A percentile compares a stretch with the other conserved stretches of the same genome.
phyloP scores from a whole-genome alignment of 2,888 invertebrate genomes.

The Erpobdella octoculata region DNA sequence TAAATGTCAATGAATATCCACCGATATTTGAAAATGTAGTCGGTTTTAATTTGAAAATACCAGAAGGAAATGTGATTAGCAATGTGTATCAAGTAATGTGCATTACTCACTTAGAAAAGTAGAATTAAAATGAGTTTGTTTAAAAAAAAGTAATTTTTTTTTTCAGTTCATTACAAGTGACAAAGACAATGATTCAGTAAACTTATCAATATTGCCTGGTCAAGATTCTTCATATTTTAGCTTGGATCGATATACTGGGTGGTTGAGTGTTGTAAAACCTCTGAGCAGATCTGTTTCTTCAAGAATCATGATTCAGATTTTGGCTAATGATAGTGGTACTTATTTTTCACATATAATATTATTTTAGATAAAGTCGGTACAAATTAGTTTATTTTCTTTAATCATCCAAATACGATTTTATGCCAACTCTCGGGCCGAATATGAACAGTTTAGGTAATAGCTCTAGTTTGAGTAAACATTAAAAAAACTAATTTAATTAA shows the following conservation, averaged over 20 bases:
- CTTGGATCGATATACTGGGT: conserved; percentile 7
- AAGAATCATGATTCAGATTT: conserved; percentile 15
- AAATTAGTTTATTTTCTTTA: too few species aligned
- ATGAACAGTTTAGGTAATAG: too few species aligned
- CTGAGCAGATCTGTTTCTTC: background rate
- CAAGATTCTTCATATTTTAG: background rate
- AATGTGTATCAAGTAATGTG: conserved; percentile 1
- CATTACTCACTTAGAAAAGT: background rate
- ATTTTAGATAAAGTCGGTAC: too few species aligned
- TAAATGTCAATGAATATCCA: conserved; percentile 18
- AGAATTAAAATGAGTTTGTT: too few species aligned
- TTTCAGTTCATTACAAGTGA: background rate
- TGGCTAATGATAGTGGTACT: conserved; percentile 18
- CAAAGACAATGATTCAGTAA: conserved; percentile 8
- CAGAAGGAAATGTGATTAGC: background rate
- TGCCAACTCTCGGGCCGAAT: too few species aligned
- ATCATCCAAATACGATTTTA: too few species aligned
- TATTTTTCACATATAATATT: background rate
- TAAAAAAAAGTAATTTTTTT: background rate
- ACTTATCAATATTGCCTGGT: background rate
- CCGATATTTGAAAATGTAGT: background rate
- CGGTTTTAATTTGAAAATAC: background rate
- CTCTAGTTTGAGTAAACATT: too few species aligned
- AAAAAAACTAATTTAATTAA: too few species aligned
- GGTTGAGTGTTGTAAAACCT: conserved; percentile 17